Evolutionary conservation across 2,797 vertebrate species (phyloP), one percentile per base, ranked within the genome.

Genomic region (Myotis vivesi): DNA sequence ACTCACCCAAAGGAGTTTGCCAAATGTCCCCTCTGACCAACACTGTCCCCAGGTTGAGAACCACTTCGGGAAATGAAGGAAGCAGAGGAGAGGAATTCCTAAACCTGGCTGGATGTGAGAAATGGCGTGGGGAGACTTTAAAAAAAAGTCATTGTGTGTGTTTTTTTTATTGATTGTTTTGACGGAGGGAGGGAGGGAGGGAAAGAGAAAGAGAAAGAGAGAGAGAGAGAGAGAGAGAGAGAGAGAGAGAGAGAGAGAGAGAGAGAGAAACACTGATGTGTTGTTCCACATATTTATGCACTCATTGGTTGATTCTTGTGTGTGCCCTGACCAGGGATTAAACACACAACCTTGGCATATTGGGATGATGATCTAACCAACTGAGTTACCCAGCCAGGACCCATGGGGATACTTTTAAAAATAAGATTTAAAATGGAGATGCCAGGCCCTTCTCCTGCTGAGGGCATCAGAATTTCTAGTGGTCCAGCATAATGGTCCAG

Each of bases 341-440:
- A 28, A 41, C 38, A 13, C 41, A 64, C 25, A 44, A 25, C 38
- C 13, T 4, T 28, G 25, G 71, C 1, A 0, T 28, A 44, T 1
- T 15, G 23, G 23, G 23, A 28, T 5, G 13, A 41, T 2, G 5
- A 25, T 28, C 6, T 9, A 9, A 44, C 41, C 71, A 41, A 16
- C 38, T 2, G 38, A 44, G 69, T 41, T 44, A 41, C 69, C 69
- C 13, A 25, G 69, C 38, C 38, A 9, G 6, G 38, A 25, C 25
- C 49, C 17, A 36, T 13, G 0, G 9, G 77, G 38, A 53, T 28
- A 25, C 68, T 69, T 88, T 69, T 13, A n/a, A 93, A 93, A 79
- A 46, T 66, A 46, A 71, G 46, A 72, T 77, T 49, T 66, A 71
- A 91, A 80, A 68, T 77, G n/a, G 13, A 91, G 25, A 55, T 33